Conservation (phyloP, 2,113 vertebrate species). For the Odobenus rosmarus region DNA sequence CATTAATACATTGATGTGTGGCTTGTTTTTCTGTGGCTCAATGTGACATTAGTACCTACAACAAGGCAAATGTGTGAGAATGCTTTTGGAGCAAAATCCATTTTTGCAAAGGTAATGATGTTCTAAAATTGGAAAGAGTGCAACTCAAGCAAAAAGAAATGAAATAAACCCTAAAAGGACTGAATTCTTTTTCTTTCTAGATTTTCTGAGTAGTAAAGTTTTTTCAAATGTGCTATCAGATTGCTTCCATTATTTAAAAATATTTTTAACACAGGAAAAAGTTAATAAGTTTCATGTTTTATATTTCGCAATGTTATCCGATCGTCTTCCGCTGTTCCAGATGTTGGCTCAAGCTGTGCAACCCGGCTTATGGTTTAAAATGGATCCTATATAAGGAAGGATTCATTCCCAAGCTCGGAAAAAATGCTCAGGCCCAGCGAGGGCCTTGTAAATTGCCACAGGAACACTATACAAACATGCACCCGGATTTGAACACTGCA, state of each 20-base stretch:
- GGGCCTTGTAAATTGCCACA: no score
- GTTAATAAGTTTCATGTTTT: constrained; percentile 20
- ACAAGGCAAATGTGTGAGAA: constrained; percentile 17
- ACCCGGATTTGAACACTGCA: no score
- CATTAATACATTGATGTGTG: background rate
- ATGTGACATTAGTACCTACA: background rate
- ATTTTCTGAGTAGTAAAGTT: background rate
- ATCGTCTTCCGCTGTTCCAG: background rate
- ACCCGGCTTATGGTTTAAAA: background rate
- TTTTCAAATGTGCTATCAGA: background rate
- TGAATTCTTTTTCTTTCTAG: constrained; percentile 38
- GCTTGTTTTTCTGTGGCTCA: background rate
- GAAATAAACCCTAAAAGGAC: background rate
- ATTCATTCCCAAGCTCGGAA: background rate
- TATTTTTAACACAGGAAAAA: constrained; percentile 59
- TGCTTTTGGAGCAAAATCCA: constrained; percentile 64
- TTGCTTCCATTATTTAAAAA: constrained; percentile 44
- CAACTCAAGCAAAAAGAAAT: background rate
- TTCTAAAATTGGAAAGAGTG: constrained; percentile 62
- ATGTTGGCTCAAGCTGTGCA: background rate
- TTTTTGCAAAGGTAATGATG: constrained; percentile 56
- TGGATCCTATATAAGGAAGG: background rate
- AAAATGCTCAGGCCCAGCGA: background rate
- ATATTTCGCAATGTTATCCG: background rate
- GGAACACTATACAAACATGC: fast-evolving